Evolutionary conservation across 2,888 invertebrate genomes (phyloP).

Genomic region (Coenonympha arcania): DNA sequence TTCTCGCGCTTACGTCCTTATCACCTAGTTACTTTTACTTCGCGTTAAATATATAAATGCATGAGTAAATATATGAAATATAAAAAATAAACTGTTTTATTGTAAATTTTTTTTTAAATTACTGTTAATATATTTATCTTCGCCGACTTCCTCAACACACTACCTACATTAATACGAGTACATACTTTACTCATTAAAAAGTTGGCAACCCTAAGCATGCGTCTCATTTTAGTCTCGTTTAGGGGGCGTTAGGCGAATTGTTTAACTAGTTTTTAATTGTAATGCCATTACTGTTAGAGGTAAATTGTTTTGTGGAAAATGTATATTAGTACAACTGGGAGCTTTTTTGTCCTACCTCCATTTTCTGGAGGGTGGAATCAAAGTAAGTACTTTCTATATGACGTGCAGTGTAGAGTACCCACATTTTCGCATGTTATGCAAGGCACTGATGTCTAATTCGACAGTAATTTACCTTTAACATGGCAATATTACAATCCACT

Average conservation of each 20-base stretch:
- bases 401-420: background rate
- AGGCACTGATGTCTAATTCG: background rate
- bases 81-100: too few relatives aligned
- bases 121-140: too few relatives aligned
- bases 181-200: too few relatives aligned
- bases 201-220: too few relatives aligned
- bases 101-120: too few relatives aligned
- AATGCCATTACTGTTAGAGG: constrained; percentile 28
- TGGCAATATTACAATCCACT: background rate
- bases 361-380: constrained; percentile 10
- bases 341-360: constrained; percentile 11
- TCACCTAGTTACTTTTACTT: too few relatives aligned
- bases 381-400: constrained; percentile 7
- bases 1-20: too few relatives aligned
- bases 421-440: background rate
- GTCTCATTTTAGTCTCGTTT: constrained; percentile 55
- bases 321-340: constrained; percentile 17
- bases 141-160: too few relatives aligned
- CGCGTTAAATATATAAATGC: too few relatives aligned
- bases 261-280: constrained; percentile 38
- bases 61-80: too few relatives aligned
- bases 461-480: background rate
- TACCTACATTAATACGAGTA: too few relatives aligned
- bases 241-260: constrained; percentile 42
- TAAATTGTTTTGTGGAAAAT: constrained; percentile 23